A percentile compares a stretch with the other conserved stretches of the same genome.
phyloP scores from a whole-genome alignment of 2,113 vertebrate species.

The Eolophus roseicapilla region DNA sequence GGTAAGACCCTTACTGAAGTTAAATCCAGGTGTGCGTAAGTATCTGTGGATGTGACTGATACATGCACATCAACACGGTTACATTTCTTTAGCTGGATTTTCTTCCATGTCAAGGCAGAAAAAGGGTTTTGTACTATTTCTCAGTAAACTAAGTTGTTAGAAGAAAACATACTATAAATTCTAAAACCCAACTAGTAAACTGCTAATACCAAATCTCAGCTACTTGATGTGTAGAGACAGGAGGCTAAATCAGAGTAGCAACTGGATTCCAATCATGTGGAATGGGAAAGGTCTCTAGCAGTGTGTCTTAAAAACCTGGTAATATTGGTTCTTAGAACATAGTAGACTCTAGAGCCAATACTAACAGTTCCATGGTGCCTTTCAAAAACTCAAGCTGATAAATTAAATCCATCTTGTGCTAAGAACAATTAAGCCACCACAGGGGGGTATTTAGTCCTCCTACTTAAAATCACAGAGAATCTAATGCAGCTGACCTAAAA shows the following conservation, averaged over 20 bases:
- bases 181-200: not conserved
- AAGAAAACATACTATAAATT: not conserved
- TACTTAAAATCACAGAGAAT: constrained; percentile 35
- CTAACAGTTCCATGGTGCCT: not conserved
- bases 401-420: constrained; percentile 47
- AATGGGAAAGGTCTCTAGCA: not conserved
- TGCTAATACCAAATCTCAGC: not conserved
- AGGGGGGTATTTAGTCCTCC: constrained; percentile 35
- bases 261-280: not conserved
- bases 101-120: not conserved
- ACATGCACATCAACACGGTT: not conserved
- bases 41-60: not conserved
- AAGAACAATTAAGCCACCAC: constrained; percentile 45
- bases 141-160: not conserved
- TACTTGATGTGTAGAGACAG: not conserved
- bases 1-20: not conserved
- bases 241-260: not conserved
- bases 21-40: not conserved
- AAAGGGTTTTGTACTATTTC: not conserved
- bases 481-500: constrained; percentile 23
- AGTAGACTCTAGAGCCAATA: not conserved
- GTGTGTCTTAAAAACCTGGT: not conserved
- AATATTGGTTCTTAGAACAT: not conserved
- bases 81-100: not conserved
- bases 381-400: constrained; percentile 41